Evolutionary conservation across 2,113 vertebrate species (phyloP), one percentile per base, ranked within the genome.

Genomic region (Anhinga anhinga): DNA sequence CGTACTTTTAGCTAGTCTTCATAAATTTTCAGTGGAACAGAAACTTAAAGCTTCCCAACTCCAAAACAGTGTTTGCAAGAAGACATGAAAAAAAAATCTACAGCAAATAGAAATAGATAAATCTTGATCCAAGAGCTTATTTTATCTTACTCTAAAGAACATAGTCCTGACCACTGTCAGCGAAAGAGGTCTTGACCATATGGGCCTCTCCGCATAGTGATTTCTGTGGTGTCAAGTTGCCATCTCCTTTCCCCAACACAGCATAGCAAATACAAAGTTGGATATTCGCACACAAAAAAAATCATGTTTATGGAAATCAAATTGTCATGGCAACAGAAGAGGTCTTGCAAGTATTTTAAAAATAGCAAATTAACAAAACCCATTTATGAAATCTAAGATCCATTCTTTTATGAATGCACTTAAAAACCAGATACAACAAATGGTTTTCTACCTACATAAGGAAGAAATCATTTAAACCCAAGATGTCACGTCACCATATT

Each of bases 311-410:
- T 98, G 98, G 97, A 98, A 98, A 97, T 98, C 55, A 81, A 90
- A 98, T 98, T 62, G 69, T 97, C 97, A 98, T 98, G 94, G 98
- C 97, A 98, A 98, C 98, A 78, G 95, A 93, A 98, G 96, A 97
- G 97, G 97, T 97, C 97, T 98, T 97, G 94, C 97, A 98, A 98
- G 96, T 97, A 95, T 98, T 97, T 98, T 97, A 94, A 98, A 98
- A 98, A 98, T 97, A 98, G 97, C 94, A 96, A 98, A 98, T 98
- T 98, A 98, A 97, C 97, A 97, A 98, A 98, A 96, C 77, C 53
- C 91, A 97, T 97, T 97, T 98, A 96, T 86, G 89, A 98, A 97
- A 94, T 85, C 81, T 80, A 86, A 98, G 96, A 96, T 96, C 91
- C 92, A 96, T 97, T 97, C 29, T 94, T 97, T 95, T 42, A 89